Evolutionary conservation across 2,113 vertebrate species (phyloP), one percentile per base, ranked within the genome.

Genomic region (cat (Felis catus)): DNA sequence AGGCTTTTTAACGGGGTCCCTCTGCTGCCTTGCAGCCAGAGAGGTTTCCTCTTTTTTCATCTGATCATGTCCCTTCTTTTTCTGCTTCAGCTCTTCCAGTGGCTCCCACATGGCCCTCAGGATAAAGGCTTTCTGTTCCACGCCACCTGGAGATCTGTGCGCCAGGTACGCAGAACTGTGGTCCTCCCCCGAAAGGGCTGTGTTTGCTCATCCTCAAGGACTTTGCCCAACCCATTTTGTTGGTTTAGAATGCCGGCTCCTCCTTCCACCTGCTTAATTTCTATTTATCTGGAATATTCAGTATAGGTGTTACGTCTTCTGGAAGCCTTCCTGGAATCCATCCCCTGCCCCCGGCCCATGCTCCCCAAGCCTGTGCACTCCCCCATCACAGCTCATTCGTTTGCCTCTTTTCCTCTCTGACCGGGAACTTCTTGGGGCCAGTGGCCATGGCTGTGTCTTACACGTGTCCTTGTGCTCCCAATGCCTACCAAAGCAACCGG

Each of bases 341-440:
- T 0, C 5, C 8, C 4, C 7, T 39, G 31, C 16, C 11, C 16
- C 36, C 25, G 16, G 11, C 23, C 3, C 7, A 3, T 5, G 23
- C 19, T 65, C 27, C 41, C 36, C 71, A 13, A 51, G 51, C 29
- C 55, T 53, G 1, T 0, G 27, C 1, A 36, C 48, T 51, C 66
- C 15, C 15, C 21, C 8, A 3, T 19, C 58, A 21, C 7, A 36
- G 19, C 55, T 71, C 29, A 1, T 4, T 45, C 8, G 16, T 21
- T 61, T 51, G 21, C 6, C 16, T n/a, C 63, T 27, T 70, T 74
- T 48, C 78, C 65, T 33, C 39, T 45, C 33, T 74, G 58, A 16
- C 18, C 74, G 39, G 29, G 71, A 7, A 11, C 29, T 80, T 39
- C 65, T 36, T 1, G 3, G 68, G 70, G 41, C 39, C 53, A 16